phyloP scores from a whole-genome alignment of 2,113 vertebrate genomes.

The Pterophyllum scalare region DNA sequence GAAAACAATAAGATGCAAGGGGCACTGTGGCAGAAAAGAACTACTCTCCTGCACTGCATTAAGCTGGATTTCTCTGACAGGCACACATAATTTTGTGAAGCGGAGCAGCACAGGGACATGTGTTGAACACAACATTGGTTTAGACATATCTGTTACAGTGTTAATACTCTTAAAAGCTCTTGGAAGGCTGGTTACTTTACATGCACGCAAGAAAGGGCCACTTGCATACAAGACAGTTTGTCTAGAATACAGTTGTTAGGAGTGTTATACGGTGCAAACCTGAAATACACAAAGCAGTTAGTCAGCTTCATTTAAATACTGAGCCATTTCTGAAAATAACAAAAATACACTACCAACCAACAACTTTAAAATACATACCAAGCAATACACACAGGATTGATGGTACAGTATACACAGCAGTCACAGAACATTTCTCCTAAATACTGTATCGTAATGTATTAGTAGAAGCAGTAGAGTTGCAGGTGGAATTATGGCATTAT shows the following conservation, averaged over 20 bases:
- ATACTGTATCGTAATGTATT: constrained; percentile 59
- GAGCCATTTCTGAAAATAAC: not conserved
- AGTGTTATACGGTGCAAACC: constrained; percentile 15
- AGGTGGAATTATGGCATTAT: not conserved
- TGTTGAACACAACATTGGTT: not conserved
- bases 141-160: constrained; percentile 4
- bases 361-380: not conserved
- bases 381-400: constrained; percentile 11
- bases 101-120: constrained; percentile 62
- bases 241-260: constrained; percentile 2
- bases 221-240: not conserved
- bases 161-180: constrained; percentile 23
- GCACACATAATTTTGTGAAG: not conserved
- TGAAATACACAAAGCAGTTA: constrained; percentile 40
- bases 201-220: constrained; percentile 44
- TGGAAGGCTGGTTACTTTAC: constrained; percentile 37
- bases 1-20: constrained; percentile 44
- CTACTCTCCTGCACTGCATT: constrained; percentile 18
- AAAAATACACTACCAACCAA: constrained; percentile 9
- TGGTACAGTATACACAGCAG: not conserved
- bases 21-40: constrained; percentile 19
- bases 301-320: constrained; percentile 1
- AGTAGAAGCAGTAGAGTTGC: constrained; percentile 64
- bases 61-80: constrained; percentile 23
- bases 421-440: constrained; percentile 1